A percentile compares a stretch with the other conserved stretches of the same genome.
These are phyloP conservation scores for Prietella phreatophila DNA, from an alignment of 2,113 vertebrate genomes.

Conservation along the genomic window DNA sequence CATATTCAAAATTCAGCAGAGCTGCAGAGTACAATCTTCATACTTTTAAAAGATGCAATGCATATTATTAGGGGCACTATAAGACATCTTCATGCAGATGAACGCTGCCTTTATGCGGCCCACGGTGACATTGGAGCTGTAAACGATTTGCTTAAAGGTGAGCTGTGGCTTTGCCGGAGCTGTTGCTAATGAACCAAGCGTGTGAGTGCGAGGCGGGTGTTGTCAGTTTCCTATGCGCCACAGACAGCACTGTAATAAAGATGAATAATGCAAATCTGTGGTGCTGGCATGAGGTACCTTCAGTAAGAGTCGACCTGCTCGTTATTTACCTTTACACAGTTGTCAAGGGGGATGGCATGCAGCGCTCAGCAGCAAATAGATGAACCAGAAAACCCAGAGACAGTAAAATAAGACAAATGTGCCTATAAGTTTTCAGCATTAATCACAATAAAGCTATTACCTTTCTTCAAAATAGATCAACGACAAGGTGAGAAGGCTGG, in stretches of 20 bases:
- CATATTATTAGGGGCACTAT: constrained; percentile 1
- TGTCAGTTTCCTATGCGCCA: constrained; percentile 54
- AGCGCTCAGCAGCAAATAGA: constrained; percentile 49
- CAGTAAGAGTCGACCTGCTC: constrained; percentile 60
- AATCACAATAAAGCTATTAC: constrained; percentile 31
- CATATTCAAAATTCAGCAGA: constrained; percentile 11
- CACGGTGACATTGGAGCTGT: constrained; percentile 17
- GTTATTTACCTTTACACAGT: constrained; percentile 65
- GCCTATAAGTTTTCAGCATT: constrained; percentile 26
- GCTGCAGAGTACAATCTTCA: neutral
- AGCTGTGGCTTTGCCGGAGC: constrained; percentile 30
- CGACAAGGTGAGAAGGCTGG: neutral
- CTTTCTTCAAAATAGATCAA: constrained; percentile 26
- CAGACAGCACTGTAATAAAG: constrained; percentile 62
- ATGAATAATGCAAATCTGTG: constrained; percentile 65
- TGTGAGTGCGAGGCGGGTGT: constrained; percentile 45
- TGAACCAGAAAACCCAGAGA: constrained; percentile 25
- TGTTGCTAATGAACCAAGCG: constrained; percentile 57
- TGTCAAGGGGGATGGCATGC: constrained; percentile 48
- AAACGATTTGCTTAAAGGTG: constrained; percentile 32
- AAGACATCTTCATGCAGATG: constrained; percentile 19
- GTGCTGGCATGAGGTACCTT: constrained; percentile 51
- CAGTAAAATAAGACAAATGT: constrained; percentile 55
- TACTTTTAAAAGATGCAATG: neutral
- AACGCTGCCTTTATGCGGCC: constrained; percentile 18